These are phyloP conservation scores for Lycocerus yunnanus DNA, from an alignment of 2,888 invertebrate species.

Conservation along the genomic window DNA sequence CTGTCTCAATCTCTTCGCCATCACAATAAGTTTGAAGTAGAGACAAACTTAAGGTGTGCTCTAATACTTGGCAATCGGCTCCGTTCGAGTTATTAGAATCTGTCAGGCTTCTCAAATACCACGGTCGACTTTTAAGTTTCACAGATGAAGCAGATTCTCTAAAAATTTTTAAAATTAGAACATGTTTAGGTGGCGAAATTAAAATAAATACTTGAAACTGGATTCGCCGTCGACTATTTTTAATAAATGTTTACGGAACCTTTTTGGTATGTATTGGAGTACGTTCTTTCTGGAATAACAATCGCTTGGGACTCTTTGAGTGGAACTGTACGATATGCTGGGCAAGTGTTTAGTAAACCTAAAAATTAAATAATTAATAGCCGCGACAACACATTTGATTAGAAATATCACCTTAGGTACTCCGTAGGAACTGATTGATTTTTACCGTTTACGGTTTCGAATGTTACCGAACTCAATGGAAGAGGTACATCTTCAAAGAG, in stretches of 20 bases:
- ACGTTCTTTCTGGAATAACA: conserved; percentile 6
- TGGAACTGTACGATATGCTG: conserved; percentile 43
- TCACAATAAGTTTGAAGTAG: conserved; percentile 51
- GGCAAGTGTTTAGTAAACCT: conserved; percentile 46
- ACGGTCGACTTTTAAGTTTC: conserved; percentile 33
- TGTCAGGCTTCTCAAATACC: conserved; percentile 47
- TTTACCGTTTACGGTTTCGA: conserved; percentile 38
- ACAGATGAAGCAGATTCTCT: conserved; percentile 12
- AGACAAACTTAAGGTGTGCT: conserved; percentile 49
- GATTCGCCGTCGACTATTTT: conserved; percentile 4
- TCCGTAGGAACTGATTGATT: conserved; percentile 40
- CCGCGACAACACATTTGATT: neutral
- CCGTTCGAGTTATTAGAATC: conserved; percentile 33
- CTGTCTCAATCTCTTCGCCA: conserved; percentile 45
- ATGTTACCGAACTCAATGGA: conserved; percentile 39
- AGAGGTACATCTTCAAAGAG: conserved; percentile 43
- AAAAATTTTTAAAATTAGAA: neutral
- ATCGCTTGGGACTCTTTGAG: conserved; percentile 35
- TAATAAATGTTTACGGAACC: conserved; percentile 1
- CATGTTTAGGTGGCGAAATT: neutral
- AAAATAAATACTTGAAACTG: neutral
- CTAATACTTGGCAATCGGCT: conserved; percentile 45
- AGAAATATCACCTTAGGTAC: conserved; percentile 43
- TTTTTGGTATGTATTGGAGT: conserved; percentile 12
- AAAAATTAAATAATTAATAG: conserved; percentile 5